Percentiles rank a stretch among this genome's conserved stretches.
phyloP scores from a whole-genome alignment of 2,113 vertebrate genomes.

The Athene cunicularia region DNA sequence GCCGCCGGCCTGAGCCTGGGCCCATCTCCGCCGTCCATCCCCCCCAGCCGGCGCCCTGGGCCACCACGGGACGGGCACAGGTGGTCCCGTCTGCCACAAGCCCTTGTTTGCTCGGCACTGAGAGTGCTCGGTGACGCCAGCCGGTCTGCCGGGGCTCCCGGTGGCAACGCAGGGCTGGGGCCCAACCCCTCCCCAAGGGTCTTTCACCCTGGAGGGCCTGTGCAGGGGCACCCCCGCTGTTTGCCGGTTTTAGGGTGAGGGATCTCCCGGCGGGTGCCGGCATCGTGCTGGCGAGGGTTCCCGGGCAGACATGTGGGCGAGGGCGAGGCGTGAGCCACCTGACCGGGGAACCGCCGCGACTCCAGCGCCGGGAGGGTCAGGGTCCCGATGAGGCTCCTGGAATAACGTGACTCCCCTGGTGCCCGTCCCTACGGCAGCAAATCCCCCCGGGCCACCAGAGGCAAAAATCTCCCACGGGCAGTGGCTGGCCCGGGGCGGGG shows the following conservation, averaged over 20 bases:
- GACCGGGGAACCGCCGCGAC: rapidly evolving
- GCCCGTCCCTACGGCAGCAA: rapidly evolving
- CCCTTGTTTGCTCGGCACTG: neutral
- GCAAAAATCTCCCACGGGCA: neutral
- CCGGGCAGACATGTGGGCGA: neutral
- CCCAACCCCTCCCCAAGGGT: neutral
- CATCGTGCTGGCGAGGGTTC: rapidly evolving
- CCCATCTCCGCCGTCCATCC: neutral
- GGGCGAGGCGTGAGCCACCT: rapidly evolving
- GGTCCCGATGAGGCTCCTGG: neutral
- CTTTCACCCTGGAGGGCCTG: neutral
- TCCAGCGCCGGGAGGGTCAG: neutral
- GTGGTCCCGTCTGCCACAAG: neutral
- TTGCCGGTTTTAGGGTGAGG: neutral
- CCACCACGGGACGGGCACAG: neutral
- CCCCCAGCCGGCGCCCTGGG: neutral
- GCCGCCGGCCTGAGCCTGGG: neutral
- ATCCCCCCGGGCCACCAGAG: neutral
- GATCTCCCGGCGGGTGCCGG: rapidly evolving
- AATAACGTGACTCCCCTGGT: rapidly evolving
- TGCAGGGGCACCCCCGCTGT: rapidly evolving
- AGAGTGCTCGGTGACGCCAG: neutral
- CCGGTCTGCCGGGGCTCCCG: neutral
- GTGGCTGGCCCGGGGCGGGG: rapidly evolving
- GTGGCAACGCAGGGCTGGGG: neutral